Base-by-base conservation (phyloP, 2,888 invertebrate species). In the Chrysodeixis includens region DNA sequence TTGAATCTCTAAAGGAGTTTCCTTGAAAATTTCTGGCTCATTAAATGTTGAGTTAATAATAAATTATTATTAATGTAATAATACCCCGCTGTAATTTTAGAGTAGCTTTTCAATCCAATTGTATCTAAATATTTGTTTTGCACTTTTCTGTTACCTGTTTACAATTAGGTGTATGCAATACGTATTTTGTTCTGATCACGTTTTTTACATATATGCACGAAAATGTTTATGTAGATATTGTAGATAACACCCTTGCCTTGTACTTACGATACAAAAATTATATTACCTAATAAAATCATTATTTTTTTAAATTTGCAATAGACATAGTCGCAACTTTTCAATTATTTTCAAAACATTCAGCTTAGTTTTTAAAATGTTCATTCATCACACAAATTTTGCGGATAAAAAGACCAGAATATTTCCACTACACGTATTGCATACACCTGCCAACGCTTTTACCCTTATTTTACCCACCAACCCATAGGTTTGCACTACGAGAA, bases 401-500 rank as follows among this genome's bases (percentile, higher is more conserved):
- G 7, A 53, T 2, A 30, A 30, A 12, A 30, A 18, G 14, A 54
- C n/a, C 54, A 54, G 18, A 14, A 18, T 4, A 12, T 40, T 12
- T 5, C 1, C 2, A 14, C 30, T 51, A 44, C 40, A n/a, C 49
- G 70, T 51, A 73, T 74, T 69, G 71, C 77, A 79, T 61, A 62
- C 65, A 58, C 35, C 56, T 30, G 6, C 4, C 51, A 61, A 65
- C 57, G 74, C 83, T 81, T 78, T 79, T 40, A 69, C 85, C 83
- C 80, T 56, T 79, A 20, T 82, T 70, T 79, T 49, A 74, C 69
- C 76, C 57, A 58, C 66, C 57, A 49, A 63, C 72, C 75, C 57
- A 2, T 90, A 97, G 97, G 98, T 79, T 94, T 99, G 18, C 97
- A 98, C 89, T 99, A 98, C 91, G 99, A 98, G 79, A 99, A 99